Percentiles rank a stretch among this genome's conserved stretches.
Evolutionary conservation across 2,797 vertebrate genomes (phyloP).

Genomic region (Lepilemur ruficaudatus): DNA sequence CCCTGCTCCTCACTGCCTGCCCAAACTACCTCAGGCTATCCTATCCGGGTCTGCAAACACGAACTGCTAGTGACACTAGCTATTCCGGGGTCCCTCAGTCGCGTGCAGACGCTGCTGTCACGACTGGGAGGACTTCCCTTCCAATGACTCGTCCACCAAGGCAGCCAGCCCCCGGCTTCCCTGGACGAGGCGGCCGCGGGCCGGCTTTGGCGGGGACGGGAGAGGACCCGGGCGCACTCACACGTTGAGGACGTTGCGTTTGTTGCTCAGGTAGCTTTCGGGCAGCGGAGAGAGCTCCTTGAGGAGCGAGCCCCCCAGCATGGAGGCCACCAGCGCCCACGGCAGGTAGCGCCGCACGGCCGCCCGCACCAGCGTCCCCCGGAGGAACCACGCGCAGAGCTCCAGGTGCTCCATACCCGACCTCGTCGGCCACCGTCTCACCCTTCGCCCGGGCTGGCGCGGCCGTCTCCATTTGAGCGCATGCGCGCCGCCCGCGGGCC

Average conservation of each 20-base stretch:
- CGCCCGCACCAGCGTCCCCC: constrained; percentile 69
- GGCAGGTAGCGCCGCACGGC: constrained; percentile 80
- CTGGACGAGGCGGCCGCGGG: not conserved
- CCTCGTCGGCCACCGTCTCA: constrained; percentile 63
- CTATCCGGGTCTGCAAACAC: not conserved
- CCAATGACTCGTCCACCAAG: not conserved
- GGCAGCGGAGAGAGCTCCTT: constrained; percentile 88
- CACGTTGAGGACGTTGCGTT: constrained; percentile 92
- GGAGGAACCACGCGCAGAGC: constrained; percentile 59
- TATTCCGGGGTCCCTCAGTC: not conserved
- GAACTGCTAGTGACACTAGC: not conserved
- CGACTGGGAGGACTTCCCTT: not conserved
- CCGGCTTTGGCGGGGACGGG: not conserved
- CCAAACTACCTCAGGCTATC: not conserved
- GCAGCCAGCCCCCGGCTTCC: not conserved
- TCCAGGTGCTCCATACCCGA: constrained; percentile 79
- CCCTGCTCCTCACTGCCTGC: not conserved
- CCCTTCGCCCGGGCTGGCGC: fast-evolving
- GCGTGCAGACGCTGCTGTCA: not conserved
- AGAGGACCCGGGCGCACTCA: constrained; percentile 82
- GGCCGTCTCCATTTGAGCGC: not conserved
- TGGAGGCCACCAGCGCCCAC: constrained; percentile 84
- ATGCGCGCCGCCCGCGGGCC: not conserved
- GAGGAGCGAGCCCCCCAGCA: constrained; percentile 87
- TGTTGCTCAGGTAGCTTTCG: constrained; percentile 91